phyloP scores from a whole-genome alignment of 2,797 vertebrate genomes.

The Oreochromis mossambicus region DNA sequence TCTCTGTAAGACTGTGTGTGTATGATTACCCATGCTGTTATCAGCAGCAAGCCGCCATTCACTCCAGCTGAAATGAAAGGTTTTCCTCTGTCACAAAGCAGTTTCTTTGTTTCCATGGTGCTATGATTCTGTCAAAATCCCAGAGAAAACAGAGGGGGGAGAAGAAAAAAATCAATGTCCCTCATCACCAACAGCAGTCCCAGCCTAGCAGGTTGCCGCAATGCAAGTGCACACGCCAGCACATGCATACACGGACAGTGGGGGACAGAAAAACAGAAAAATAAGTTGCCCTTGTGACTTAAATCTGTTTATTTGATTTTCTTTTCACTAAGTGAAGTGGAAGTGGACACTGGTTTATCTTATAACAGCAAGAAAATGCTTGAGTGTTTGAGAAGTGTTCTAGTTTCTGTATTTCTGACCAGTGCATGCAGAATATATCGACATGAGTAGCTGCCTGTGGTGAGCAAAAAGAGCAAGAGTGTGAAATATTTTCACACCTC shows the following conservation, averaged over 20 bases:
- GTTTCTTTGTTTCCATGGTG: constrained; percentile 88
- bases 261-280: constrained; percentile 8
- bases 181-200: constrained; percentile 69
- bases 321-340: neutral
- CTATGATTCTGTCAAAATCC: constrained; percentile 99
- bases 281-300: constrained; percentile 12
- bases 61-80: constrained; percentile 69
- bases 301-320: constrained; percentile 30
- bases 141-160: constrained; percentile 76
- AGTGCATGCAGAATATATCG: neutral
- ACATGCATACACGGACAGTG: constrained; percentile 30
- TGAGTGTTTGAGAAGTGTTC: neutral
- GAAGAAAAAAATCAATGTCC: constrained; percentile 92
- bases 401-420: neutral
- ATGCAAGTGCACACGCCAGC: constrained; percentile 36
- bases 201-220: constrained; percentile 54
- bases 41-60: constrained; percentile 70
- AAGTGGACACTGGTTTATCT: neutral
- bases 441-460: neutral
- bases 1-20: constrained; percentile 10
- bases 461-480: neutral
- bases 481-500: neutral
- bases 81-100: constrained; percentile 77
- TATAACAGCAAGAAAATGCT: neutral
- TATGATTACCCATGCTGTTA: constrained; percentile 77